These are phyloP conservation scores for Torymus texanus DNA, from an alignment of 2,888 invertebrate species.

Conservation along the genomic window DNA sequence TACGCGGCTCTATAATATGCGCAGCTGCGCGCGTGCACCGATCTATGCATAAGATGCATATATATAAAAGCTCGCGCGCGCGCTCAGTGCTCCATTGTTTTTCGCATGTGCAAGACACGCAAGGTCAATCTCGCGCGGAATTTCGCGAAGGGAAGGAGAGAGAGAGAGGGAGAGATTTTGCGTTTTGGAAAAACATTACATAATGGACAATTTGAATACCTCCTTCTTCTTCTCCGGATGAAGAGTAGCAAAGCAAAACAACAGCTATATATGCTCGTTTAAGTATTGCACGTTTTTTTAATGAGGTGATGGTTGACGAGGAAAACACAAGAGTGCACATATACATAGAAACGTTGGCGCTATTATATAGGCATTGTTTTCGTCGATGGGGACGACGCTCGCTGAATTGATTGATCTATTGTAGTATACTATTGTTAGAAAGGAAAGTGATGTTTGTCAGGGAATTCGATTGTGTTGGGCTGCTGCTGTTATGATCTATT, in stretches of 20 bases:
- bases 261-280: too few relatives aligned
- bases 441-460: too few relatives aligned
- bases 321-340: neutral
- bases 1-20: conserved; percentile 1
- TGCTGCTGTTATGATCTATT: too few relatives aligned
- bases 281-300: neutral
- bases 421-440: too few relatives aligned
- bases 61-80: neutral
- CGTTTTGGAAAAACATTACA: conserved; percentile 31
- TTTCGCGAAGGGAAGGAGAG: conserved; percentile 56
- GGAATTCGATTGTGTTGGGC: too few relatives aligned
- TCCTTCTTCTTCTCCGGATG: neutral
- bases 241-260: too few relatives aligned
- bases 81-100: conserved; percentile 44
- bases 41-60: conserved; percentile 40
- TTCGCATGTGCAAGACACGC: conserved; percentile 24
- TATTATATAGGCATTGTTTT: too few relatives aligned
- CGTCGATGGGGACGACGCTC: too few relatives aligned
- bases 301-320: neutral
- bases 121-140: conserved; percentile 52
- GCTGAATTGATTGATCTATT: too few relatives aligned
- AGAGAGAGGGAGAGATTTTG: conserved; percentile 21
- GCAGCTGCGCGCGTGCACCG: conserved; percentile 20
- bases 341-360: too few relatives aligned
- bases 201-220: conserved; percentile 5